phyloP scores from a whole-genome alignment of 37 sponge, comb jelly and placozoan species.

The Trichoplax adhaerens region DNA sequence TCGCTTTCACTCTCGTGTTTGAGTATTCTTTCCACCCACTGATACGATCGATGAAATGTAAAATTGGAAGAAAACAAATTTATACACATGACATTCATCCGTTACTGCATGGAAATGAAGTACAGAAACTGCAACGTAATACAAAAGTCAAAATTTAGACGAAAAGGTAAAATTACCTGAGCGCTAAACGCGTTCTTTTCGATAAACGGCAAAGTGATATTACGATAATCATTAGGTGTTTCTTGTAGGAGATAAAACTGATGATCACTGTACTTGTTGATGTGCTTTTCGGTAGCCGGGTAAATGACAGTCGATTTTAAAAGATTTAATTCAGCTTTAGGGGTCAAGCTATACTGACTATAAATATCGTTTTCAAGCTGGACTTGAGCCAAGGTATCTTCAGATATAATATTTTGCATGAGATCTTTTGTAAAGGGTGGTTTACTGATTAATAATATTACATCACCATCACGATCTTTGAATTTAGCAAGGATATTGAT shows the following conservation, averaged over 20 bases:
- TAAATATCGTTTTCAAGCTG: conserved; percentile 78
- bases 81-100: not conserved
- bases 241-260: conserved; percentile 39
- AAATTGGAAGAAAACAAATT: not conserved
- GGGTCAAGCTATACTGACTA: conserved; percentile 31
- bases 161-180: too few species aligned
- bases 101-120: not conserved
- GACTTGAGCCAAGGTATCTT: conserved; percentile 1
- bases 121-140: not conserved
- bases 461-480: conserved; percentile 5
- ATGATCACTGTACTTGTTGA: conserved; percentile 62
- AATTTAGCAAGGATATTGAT: not conserved
- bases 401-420: conserved; percentile 6
- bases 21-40: conserved; percentile 97
- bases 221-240: conserved; percentile 54
- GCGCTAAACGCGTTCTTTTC: conserved; percentile 18
- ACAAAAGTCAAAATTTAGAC: too few species aligned
- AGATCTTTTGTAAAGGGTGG: conserved; percentile 18
- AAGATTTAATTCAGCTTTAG: conserved; percentile 9
- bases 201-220: conserved; percentile 54
- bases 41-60: not conserved
- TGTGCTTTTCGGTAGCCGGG: conserved; percentile 82
- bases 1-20: conserved; percentile 66
- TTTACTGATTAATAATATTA: conserved; percentile 46
- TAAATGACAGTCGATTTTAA: conserved; percentile 46